Evolutionary conservation across 1,140 invertebrate species (phyloP), one percentile per base, ranked within the genome.

Genomic region (Dryas iulia): DNA sequence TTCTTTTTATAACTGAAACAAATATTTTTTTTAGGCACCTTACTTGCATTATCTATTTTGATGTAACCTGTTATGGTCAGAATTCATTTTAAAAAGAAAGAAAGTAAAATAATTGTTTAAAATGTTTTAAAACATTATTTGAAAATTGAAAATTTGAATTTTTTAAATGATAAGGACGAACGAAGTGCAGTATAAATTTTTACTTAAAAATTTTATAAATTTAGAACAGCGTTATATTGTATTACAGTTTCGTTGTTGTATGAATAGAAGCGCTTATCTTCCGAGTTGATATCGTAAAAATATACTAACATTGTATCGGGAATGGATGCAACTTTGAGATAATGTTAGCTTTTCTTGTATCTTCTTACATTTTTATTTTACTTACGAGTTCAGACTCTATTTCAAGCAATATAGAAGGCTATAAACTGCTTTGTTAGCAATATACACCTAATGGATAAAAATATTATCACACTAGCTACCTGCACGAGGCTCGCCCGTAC

Each of bases 271-370:
- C 7, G 39, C 39, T 47, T 47, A 47, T 47, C 39, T 47, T 47
- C 3, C 18, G 35, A 33, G 31, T 59, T 31, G 18, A 33, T 59
- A 35, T 59, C 30, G 21, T 35, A 35, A 59, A 59, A 59, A 30
- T 33, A 3, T 60, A 60, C 4, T 26, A 47, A 39, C 33, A n/a
- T 60, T 25, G 33, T 25, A 60, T 60, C 30, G 28, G 11, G 24
- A 14, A 18, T 39, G 58, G 23, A 59, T 47, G 39, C 39, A 47
- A 47, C 39, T 18, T 21, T 21, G 18, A 21, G 6, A 47, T 47
- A 10, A 14, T 47, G 18, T 47, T 6, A 18, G n/a, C 39, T 47
- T 47, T 47, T 47, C 39, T 47, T 21, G 6, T 18, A 47, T 8
- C 14, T 21, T 21, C 5, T 47, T 47, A 47, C 8, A 21, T 47